Evolutionary conservation across 2,888 invertebrate genomes (phyloP), one percentile per base, ranked within the genome.

Genomic region (Crematogaster levior): DNA sequence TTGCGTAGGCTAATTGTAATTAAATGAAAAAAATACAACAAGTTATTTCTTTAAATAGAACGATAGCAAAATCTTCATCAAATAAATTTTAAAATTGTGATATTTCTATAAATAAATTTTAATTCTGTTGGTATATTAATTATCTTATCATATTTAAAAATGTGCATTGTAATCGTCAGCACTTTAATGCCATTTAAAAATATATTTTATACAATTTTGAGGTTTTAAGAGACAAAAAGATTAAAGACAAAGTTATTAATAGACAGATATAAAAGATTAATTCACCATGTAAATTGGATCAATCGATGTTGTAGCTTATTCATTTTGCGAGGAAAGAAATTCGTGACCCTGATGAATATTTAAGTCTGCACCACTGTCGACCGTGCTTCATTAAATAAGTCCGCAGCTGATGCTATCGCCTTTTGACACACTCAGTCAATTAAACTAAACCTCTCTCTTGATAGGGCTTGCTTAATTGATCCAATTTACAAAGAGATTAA

Each of bases 401-500:
- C 51, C 12, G 63, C 65, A 24, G 51, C n/a, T n/a, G 75, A 75
- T 63, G 27, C 37, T 75, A 75, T 75, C 75, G 27, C 9, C 51
- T 51, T 15, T 40, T 51, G 75, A 75, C 63, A 75, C n/a, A 40
- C 65, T 51, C 37, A 40, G 40, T 75, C 75, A 75, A 75, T 75
- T 75, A 63, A 63, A 65, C 15, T 18, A 15, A 40, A 51, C 27
- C 27, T 40, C 65, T 24, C 63, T 15, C 63, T 43, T 63, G 75
- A 75, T 65, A 75, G 51, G 37, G 40, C 63, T 75, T 40, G 40
- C 27, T 63, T 75, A 75, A 63, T 75, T 63, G 37, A 75, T 51
- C 65, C 51, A 75, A 75, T 75, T 75, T 63, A 75, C 63, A 75
- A 75, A 75, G n/a, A 51, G 40, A 75, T 75, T 75, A 75, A 63